phyloP scores from a whole-genome alignment of 2,888 invertebrate genomes.

The Standfussiana lucernea region DNA sequence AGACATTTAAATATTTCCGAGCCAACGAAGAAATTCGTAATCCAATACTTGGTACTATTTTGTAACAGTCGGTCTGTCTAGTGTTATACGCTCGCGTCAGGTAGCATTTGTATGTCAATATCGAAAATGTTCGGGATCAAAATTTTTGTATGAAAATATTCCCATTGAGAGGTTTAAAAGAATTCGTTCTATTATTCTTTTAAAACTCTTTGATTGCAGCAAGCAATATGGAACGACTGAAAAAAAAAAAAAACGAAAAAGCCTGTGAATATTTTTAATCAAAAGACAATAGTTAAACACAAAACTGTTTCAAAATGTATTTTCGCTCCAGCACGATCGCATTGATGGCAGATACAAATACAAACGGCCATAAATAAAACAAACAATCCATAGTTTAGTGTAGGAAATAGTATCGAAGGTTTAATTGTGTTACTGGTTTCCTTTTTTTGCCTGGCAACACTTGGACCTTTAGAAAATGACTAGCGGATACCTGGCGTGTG shows the following conservation, averaged over 20 bases:
- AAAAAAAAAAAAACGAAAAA: background rate
- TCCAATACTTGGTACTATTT: no score
- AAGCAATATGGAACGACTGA: background rate
- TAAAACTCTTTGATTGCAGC: background rate
- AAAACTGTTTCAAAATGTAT: conserved; percentile 10
- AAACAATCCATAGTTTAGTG: conserved; percentile 12
- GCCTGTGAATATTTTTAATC: background rate
- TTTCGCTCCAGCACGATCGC: background rate
- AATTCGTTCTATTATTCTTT: background rate
- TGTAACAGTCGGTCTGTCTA: no score
- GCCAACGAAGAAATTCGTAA: no score
- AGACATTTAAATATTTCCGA: no score
- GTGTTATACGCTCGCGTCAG: no score
- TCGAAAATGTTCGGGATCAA: no score
- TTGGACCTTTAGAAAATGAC: no score
- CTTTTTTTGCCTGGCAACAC: background rate
- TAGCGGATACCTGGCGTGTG: no score
- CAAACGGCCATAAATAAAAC: background rate
- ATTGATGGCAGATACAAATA: conserved; percentile 22
- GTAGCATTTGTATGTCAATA: no score
- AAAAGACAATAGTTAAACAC: conserved; percentile 7
- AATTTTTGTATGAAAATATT: no score
- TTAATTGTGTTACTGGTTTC: background rate
- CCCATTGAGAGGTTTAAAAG: no score
- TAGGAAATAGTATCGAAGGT: background rate